Evolutionary conservation across 2,888 invertebrate species (phyloP).

Genomic region (Dicyrtomina minuta): DNA sequence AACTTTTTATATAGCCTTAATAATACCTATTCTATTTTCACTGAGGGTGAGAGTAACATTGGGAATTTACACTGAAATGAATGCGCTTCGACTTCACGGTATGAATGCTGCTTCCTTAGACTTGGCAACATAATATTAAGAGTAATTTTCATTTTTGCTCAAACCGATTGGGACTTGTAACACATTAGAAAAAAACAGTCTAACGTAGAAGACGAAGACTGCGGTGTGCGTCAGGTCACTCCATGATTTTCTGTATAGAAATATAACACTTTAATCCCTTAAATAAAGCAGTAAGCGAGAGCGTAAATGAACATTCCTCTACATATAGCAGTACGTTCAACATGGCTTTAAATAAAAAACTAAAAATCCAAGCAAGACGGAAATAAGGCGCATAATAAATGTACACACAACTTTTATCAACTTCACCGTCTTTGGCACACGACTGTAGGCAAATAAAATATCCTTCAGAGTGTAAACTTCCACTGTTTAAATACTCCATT

Average conservation of each 20-base stretch:
- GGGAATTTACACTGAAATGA: no score
- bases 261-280: conserved; percentile 4
- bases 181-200: no score
- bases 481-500: conserved; percentile 36
- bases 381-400: background rate
- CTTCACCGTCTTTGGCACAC: conserved; percentile 36
- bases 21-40: no score
- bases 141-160: conserved; percentile 2
- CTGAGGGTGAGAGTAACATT: no score
- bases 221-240: conserved; percentile 5
- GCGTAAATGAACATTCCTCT: conserved; percentile 25
- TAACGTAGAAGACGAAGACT: no score
- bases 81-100: no score
- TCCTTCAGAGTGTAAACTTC: conserved; percentile 27
- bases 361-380: no score
- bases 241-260: background rate
- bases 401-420: conserved; percentile 37
- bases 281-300: conserved; percentile 8
- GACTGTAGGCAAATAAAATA: conserved; percentile 22
- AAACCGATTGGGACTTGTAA: background rate
- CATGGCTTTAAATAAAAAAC: conserved; percentile 32
- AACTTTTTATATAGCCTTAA: no score
- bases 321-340: conserved; percentile 34
- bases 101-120: no score
- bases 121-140: background rate